Conservation (phyloP, 1,140 invertebrate species). For the Nephila pilipes region DNA sequence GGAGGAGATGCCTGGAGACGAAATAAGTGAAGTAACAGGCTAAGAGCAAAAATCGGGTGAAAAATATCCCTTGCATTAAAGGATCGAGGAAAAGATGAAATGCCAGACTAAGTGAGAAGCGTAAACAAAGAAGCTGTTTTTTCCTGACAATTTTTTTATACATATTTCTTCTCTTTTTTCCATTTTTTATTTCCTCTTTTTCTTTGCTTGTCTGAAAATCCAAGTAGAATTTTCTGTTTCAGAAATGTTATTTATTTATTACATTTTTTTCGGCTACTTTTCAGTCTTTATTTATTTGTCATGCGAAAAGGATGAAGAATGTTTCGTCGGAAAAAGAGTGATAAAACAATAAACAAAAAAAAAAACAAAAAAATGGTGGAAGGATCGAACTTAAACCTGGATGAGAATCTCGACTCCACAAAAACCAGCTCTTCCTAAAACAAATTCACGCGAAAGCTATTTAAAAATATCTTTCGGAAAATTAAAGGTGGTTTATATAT, state of each 20-base stretch:
- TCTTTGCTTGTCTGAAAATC: neutral
- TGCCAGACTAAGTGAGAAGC: constrained; percentile 71
- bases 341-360: neutral
- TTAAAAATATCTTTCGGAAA: neutral
- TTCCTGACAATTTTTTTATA: constrained; percentile 49
- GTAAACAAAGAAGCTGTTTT: constrained; percentile 73
- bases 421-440: neutral
- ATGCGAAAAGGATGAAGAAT: constrained; percentile 20
- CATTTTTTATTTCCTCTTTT: neutral
- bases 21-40: constrained; percentile 69
- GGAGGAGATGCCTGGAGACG: constrained; percentile 19
- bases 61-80: constrained; percentile 71
- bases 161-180: neutral
- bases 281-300: constrained; percentile 61
- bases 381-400: neutral
- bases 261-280: constrained; percentile 3
- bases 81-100: constrained; percentile 72
- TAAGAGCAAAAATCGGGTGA: constrained; percentile 73
- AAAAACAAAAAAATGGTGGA: neutral
- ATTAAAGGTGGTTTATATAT: neutral
- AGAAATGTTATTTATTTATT: constrained; percentile 51
- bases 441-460: neutral
- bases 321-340: constrained; percentile 14
- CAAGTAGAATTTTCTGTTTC: constrained; percentile 54
- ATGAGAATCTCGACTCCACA: neutral